Percentiles rank a stretch among this genome's conserved stretches.
Conservation (phyloP, 1,140 invertebrate species). For the Aphelenchoides avenae region DNA sequence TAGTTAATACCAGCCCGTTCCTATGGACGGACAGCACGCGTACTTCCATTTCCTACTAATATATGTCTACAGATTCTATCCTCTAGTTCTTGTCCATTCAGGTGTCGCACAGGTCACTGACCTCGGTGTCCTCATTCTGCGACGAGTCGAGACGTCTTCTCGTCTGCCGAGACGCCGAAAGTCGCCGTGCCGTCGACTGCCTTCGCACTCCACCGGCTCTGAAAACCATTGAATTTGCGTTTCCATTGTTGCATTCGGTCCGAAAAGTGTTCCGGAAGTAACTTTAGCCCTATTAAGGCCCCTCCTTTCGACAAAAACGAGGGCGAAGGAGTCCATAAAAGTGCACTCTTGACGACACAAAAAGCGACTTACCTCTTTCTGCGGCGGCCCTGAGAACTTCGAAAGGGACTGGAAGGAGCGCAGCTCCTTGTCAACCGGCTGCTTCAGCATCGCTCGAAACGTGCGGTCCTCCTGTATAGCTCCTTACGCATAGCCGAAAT, state of each 20-base stretch:
- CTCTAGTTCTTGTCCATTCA: too few relatives aligned
- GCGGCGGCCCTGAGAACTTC: conserved; percentile 40
- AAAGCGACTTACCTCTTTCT: conserved; percentile 13
- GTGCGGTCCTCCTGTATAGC: too few relatives aligned
- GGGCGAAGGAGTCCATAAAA: background rate
- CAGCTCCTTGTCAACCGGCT: conserved; percentile 56
- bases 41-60: too few relatives aligned
- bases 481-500: too few relatives aligned
- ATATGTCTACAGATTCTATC: too few relatives aligned
- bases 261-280: background rate
- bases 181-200: conserved; percentile 12
- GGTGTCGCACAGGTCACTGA: conserved; percentile 1
- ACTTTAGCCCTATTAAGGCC: conserved; percentile 1
- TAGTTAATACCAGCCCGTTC: too few relatives aligned
- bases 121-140: conserved; percentile 21
- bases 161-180: conserved; percentile 4
- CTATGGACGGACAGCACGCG: too few relatives aligned
- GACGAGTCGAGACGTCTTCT: conserved; percentile 27
- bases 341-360: conserved; percentile 6
- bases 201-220: conserved; percentile 19
- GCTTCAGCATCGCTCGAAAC: conserved; percentile 59
- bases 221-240: conserved; percentile 1
- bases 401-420: conserved; percentile 59
- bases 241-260: conserved; percentile 3
- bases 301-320: background rate